These are phyloP conservation scores for Tridacna crocea DNA, from an alignment of 2,888 invertebrate genomes.

Conservation along the genomic window DNA sequence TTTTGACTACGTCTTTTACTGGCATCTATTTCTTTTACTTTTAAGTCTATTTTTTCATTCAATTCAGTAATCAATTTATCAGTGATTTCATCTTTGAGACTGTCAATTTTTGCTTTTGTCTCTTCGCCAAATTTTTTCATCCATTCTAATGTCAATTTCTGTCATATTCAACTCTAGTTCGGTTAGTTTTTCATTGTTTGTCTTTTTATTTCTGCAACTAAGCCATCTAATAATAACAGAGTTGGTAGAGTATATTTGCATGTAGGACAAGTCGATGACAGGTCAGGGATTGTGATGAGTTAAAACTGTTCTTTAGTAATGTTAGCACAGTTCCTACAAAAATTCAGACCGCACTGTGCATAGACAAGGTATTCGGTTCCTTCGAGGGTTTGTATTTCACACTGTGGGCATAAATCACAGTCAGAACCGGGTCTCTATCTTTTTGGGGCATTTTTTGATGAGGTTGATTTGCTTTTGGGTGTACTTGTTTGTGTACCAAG, in stretches of 20 bases:
- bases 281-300: not conserved
- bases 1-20: not conserved
- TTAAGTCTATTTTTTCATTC: not conserved
- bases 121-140: not conserved
- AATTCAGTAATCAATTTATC: not conserved
- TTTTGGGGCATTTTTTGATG: not conserved
- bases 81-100: not conserved
- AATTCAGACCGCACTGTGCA: not conserved
- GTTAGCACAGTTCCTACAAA: not conserved
- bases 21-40: not conserved
- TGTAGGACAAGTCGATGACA: too few species aligned
- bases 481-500: not conserved
- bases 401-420: not conserved
- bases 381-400: not conserved
- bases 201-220: not conserved
- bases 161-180: not conserved
- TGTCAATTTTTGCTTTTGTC: not conserved
- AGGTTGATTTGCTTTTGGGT: not conserved
- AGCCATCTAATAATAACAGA: not conserved
- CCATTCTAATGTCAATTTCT: not conserved
- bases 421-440: not conserved
- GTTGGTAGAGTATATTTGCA: not conserved
- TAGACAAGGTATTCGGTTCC: not conserved
- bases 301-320: not conserved
- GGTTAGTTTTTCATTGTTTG: not conserved